Evolutionary conservation across 2,113 vertebrate genomes (phyloP), one percentile per base, ranked within the genome.

Genomic region (Meriones unguiculatus): DNA sequence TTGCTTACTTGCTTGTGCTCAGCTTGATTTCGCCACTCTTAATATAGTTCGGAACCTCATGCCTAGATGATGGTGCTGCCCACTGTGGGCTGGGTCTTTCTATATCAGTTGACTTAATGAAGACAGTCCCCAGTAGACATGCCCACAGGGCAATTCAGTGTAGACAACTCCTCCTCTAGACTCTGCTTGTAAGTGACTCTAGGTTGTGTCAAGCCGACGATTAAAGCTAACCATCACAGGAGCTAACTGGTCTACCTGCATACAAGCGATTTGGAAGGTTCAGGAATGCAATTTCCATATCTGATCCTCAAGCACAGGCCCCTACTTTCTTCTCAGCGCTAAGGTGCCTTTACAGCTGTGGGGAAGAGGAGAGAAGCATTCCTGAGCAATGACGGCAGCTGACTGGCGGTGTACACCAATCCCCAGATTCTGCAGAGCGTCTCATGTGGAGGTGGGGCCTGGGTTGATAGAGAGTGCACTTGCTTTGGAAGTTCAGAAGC

Each of bases 381-480:
- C 90, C 4, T n/a, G 69, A 93, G 90, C 57, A 0, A 25, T 88
- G 90, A 96, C 0, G 35, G 93, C 54, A 69, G 91, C 90, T 91
- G 96, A 93, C 24, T 96, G 97, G 94, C 94, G 94, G 93, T 80
- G 96, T 62, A 14, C 87, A 41, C n/a, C 2, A 69, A 80, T 94
- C 92, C 94, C 72, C 28, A 93, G 88, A 87, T 89, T 94, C 96
- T 87, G 81, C 67, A 69, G 82, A 90, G 91, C 91, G 57, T 87
- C 94, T 97, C 81, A 84, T 89, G 59, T 80, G 88, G 86, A 97
- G 94, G 89, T 93, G 96, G 87, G 91, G 82, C 95, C 82, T 86
- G 9, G 64, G 11, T 64, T 94, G 84, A 75, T 75, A 90, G 62
- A 52, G 35, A 82, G 41, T 41, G 89, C 0, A 4, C 59, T 95